Evolutionary conservation across 2,797 vertebrate species (phyloP).

Genomic region (Hydrolagus colliei): DNA sequence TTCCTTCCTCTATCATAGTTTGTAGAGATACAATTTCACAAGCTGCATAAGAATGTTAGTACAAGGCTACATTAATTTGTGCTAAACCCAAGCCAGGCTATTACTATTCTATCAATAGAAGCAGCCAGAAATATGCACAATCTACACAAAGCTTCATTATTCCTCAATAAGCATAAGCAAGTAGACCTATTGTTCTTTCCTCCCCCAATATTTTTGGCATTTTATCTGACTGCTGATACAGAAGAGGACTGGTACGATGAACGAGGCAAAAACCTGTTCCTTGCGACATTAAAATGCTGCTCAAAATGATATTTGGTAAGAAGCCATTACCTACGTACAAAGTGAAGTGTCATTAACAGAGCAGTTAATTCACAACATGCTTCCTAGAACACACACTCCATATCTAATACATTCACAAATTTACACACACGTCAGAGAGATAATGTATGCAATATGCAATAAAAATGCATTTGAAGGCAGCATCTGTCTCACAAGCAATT

Average conservation of each 20-base stretch:
- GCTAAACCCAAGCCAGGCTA: not conserved
- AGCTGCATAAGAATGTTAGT: not conserved
- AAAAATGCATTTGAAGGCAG: constrained; percentile 1
- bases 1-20: not conserved
- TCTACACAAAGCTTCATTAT: not conserved
- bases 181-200: not conserved
- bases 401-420: not conserved
- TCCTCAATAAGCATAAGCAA: not conserved
- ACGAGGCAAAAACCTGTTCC: not conserved
- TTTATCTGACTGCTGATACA: not conserved
- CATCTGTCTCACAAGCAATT: not conserved
- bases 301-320: not conserved
- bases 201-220: not conserved
- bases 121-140: not conserved
- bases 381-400: constrained; percentile 4
- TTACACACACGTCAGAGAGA: not conserved
- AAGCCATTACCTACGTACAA: not conserved
- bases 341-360: constrained; percentile 1
- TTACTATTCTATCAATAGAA: not conserved
- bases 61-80: not conserved
- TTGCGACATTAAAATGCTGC: constrained; percentile 11
- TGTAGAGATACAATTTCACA: not conserved
- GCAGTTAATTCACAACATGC: constrained; percentile 18
- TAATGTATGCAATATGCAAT: not conserved
- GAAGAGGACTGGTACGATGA: not conserved